Evolutionary conservation across 1,140 invertebrate genomes (phyloP).

Genomic region (Bombyx mandarina): DNA sequence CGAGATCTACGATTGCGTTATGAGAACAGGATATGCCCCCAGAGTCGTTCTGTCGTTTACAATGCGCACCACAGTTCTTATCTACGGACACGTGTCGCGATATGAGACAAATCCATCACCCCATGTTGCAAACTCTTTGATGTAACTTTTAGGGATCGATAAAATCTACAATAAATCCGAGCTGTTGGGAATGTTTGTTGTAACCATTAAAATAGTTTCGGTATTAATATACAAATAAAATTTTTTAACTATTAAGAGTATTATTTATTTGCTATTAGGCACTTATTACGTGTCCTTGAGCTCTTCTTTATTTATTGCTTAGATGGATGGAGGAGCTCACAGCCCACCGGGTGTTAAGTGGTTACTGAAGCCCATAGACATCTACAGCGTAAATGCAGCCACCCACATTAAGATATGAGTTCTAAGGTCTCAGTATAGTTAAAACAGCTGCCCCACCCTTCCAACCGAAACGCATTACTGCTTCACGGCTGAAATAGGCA

Average conservation of each 20-base stretch:
- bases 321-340: too few species aligned
- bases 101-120: slow-evolving; percentile 48
- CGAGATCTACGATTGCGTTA: not conserved
- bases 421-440: too few species aligned
- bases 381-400: too few species aligned
- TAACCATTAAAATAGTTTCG: not conserved
- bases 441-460: too few species aligned
- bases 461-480: too few species aligned
- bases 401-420: too few species aligned
- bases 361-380: too few species aligned
- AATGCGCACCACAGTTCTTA: slow-evolving; percentile 36
- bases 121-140: slow-evolving; percentile 43
- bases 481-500: too few species aligned
- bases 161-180: slow-evolving; percentile 23
- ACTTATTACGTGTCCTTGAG: not conserved
- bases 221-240: not conserved
- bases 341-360: too few species aligned
- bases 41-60: slow-evolving; percentile 35
- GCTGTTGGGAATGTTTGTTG: slow-evolving; percentile 15
- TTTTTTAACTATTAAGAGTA: not conserved
- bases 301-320: too few species aligned
- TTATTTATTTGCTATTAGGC: not conserved
- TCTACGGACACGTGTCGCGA: slow-evolving; percentile 38
- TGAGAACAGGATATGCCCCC: slow-evolving; percentile 3
- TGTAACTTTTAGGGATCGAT: slow-evolving; percentile 13